phyloP scores from a whole-genome alignment of 2,797 vertebrate genomes.

The Phylloscopus collybita region DNA sequence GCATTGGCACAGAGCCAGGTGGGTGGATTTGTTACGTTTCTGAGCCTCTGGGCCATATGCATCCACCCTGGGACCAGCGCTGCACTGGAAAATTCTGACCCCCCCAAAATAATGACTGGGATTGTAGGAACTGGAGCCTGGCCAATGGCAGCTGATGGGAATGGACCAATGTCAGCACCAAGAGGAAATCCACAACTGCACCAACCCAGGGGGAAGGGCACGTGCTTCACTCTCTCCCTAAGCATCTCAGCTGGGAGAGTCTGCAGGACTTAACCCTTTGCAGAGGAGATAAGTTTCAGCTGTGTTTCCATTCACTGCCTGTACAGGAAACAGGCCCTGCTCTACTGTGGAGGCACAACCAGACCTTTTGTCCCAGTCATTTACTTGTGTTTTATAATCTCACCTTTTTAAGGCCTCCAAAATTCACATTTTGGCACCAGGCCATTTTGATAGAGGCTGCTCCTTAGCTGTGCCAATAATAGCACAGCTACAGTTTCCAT shows the following conservation, averaged over 20 bases:
- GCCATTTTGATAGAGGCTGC: background rate
- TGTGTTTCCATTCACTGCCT: background rate
- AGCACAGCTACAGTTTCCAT: slow-evolving; percentile 19
- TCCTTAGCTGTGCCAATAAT: slow-evolving; percentile 12
- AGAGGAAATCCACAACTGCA: slow-evolving; percentile 66
- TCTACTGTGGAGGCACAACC: background rate
- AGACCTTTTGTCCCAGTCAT: background rate
- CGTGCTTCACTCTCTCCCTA: slow-evolving; percentile 5
- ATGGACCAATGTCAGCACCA: slow-evolving; percentile 36
- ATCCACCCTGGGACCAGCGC: background rate
- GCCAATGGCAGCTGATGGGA: slow-evolving; percentile 57
- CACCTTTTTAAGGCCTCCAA: background rate
- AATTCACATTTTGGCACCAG: background rate
- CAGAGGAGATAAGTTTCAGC: background rate
- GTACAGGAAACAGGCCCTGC: background rate
- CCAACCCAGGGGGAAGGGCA: slow-evolving; percentile 36
- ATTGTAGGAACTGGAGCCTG: slow-evolving; percentile 28
- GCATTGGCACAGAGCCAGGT: slow-evolving; percentile 33
- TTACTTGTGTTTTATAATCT: background rate
- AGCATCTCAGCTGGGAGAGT: background rate
- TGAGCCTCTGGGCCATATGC: background rate
- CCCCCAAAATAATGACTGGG: background rate
- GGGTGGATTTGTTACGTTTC: slow-evolving; percentile 50
- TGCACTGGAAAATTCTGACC: slow-evolving; percentile 56
- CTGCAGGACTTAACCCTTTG: slow-evolving; percentile 44